phyloP scores from a whole-genome alignment of 2,888 invertebrate genomes.

The Heliconius cydno region DNA sequence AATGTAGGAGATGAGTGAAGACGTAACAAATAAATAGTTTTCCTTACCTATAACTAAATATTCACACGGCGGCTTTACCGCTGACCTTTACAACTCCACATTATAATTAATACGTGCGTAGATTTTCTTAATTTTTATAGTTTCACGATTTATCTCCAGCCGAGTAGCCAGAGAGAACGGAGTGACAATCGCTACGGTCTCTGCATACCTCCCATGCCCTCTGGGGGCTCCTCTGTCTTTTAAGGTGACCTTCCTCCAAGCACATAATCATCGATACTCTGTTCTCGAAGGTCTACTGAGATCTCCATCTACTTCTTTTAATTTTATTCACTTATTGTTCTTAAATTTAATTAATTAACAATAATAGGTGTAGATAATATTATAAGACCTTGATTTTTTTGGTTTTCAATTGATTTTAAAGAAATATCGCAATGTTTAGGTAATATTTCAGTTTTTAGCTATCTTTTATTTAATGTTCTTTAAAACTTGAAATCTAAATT shows the following conservation, averaged over 20 bases:
- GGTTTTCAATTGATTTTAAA: constrained; percentile 7
- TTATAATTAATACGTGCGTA: constrained; percentile 25
- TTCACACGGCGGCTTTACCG: constrained; percentile 15
- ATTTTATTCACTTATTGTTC: background rate
- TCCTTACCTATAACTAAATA: constrained; percentile 14
- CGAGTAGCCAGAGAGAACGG: no score
- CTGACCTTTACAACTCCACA: constrained; percentile 34
- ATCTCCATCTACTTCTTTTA: no score
- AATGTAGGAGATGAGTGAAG: background rate
- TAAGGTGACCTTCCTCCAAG: no score
- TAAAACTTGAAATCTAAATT: constrained; percentile 3
- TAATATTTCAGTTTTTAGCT: background rate
- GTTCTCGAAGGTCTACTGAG: no score
- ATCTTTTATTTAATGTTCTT: background rate
- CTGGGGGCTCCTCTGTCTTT: no score
- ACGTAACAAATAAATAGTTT: constrained; percentile 3
- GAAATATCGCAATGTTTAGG: constrained; percentile 7
- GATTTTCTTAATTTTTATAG: constrained; percentile 23
- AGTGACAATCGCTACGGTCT: no score
- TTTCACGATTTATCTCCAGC: background rate
- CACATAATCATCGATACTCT: no score
- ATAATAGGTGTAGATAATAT: background rate
- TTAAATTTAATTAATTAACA: background rate
- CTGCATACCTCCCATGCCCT: no score
- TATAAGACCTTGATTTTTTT: constrained; percentile 26